A percentile compares a stretch with the other conserved stretches of the same genome.
Conservation (phyloP, 2,113 vertebrate genomes). For the Tauraco erythrolophus region DNA sequence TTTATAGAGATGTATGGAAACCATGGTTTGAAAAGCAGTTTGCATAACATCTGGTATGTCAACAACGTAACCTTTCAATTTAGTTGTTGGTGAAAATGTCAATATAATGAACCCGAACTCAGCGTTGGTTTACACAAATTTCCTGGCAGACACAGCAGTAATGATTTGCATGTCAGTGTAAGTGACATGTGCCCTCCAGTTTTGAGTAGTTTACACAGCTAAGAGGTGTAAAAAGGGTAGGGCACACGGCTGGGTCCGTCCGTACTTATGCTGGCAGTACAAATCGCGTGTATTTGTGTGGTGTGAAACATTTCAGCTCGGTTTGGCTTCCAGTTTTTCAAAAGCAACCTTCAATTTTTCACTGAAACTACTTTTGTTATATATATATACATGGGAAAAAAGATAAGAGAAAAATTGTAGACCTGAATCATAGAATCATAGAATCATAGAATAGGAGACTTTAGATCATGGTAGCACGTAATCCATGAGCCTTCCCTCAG, state of each 20-base stretch:
- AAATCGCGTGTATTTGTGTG: neutral
- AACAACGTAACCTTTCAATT: slow-evolving; percentile 60
- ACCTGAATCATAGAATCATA: too few species aligned
- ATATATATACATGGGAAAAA: neutral
- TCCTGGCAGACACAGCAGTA: slow-evolving; percentile 68
- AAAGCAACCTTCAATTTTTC: neutral
- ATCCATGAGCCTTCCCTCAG: neutral
- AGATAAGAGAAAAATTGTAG: neutral
- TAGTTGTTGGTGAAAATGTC: slow-evolving; percentile 60
- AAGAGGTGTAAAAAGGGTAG: slow-evolving; percentile 6
- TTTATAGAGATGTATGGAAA: slow-evolving; percentile 51
- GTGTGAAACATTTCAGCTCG: neutral
- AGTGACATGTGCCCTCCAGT: slow-evolving; percentile 55
- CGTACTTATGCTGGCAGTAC: neutral
- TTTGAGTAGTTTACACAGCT: slow-evolving; percentile 45
- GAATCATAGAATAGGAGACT: too few species aligned
- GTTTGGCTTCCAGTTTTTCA: neutral
- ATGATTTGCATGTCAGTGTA: slow-evolving; percentile 61
- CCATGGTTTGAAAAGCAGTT: slow-evolving; percentile 46
- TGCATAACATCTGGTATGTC: slow-evolving; percentile 63
- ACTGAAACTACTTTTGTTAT: neutral
- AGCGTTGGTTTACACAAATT: slow-evolving; percentile 59
- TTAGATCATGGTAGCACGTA: neutral
- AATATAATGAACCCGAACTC: slow-evolving; percentile 58
- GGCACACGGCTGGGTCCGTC: neutral